These are phyloP conservation scores for Sarcophaga variegata DNA, from an alignment of 2,888 invertebrate species.

Conservation along the genomic window DNA sequence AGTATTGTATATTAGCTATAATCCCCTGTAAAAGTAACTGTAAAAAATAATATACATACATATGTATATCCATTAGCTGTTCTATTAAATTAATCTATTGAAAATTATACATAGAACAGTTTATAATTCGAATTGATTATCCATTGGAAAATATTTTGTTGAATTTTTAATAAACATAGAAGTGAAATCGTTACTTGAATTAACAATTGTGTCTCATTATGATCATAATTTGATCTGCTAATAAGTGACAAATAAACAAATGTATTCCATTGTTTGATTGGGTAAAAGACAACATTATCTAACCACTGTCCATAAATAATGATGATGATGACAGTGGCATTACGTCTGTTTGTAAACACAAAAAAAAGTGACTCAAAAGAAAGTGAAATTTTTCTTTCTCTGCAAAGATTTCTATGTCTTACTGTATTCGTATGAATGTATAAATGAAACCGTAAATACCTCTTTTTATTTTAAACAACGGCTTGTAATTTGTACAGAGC, in stretches of 20 bases:
- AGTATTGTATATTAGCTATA: neutral
- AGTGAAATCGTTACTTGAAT: slow-evolving; percentile 43
- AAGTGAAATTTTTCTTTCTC: slow-evolving; percentile 49
- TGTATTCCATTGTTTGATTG: slow-evolving; percentile 23
- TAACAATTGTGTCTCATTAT: slow-evolving; percentile 47
- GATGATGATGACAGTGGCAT: neutral
- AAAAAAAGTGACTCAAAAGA: slow-evolving; percentile 59
- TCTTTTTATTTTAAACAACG: slow-evolving; percentile 31
- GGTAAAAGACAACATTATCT: slow-evolving; percentile 25
- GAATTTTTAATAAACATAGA: neutral
- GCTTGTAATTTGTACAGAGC: slow-evolving; percentile 44
- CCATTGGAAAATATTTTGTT: neutral
- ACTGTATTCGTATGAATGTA: neutral
- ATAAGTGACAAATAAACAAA: slow-evolving; percentile 44
- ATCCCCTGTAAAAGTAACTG: too few species aligned
- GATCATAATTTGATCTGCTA: slow-evolving; percentile 37
- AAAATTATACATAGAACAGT: too few species aligned
- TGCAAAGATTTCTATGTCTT: neutral
- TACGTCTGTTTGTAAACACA: slow-evolving; percentile 32
- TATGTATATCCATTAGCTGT: too few species aligned
- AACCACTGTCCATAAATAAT: slow-evolving; percentile 20
- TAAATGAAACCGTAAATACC: neutral
- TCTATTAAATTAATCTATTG: too few species aligned
- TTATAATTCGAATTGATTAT: too few species aligned
- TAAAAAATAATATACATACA: too few species aligned